Conservation (phyloP, 1,140 invertebrate genomes). For the Drosophila eugracilis region DNA sequence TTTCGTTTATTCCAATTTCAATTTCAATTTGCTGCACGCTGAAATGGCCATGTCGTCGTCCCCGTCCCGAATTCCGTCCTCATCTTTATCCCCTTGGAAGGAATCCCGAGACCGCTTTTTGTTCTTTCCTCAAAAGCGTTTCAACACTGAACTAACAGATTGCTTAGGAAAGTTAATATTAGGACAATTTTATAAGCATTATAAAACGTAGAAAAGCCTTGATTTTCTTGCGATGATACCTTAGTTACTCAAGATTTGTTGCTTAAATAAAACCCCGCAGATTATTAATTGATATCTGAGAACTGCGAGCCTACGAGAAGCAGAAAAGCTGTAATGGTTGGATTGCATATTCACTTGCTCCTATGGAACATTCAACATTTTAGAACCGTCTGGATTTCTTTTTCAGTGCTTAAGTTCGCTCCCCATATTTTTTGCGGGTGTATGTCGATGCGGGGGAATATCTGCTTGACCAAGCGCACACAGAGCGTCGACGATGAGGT, state of each 20-base stretch:
- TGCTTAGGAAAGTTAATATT: not conserved
- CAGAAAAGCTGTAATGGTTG: too few species aligned
- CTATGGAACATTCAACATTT: not conserved
- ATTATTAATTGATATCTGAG: too few species aligned
- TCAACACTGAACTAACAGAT: conserved; percentile 3
- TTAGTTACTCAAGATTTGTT: too few species aligned
- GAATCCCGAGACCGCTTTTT: conserved; percentile 42
- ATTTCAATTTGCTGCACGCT: conserved; percentile 73
- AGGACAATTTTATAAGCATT: too few species aligned
- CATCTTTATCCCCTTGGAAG: conserved; percentile 31
- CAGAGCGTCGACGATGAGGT: conserved; percentile 16
- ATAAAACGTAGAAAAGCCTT: too few species aligned
- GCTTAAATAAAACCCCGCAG: too few species aligned
- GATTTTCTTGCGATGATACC: too few species aligned
- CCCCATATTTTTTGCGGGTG: conserved; percentile 25
- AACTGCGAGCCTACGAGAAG: too few species aligned
- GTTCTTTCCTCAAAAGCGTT: conserved; percentile 52
- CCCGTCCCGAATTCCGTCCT: conserved; percentile 11
- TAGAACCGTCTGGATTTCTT: not conserved
- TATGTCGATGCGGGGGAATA: conserved; percentile 45
- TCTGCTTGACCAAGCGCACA: conserved; percentile 81
- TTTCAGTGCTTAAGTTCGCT: conserved; percentile 3
- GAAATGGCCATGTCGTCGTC: conserved; percentile 66
- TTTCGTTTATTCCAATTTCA: conserved; percentile 79
- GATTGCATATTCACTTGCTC: too few species aligned